These are phyloP conservation scores for Neocrepidodera transversa DNA, from an alignment of 2,888 invertebrate genomes.

Conservation along the genomic window DNA sequence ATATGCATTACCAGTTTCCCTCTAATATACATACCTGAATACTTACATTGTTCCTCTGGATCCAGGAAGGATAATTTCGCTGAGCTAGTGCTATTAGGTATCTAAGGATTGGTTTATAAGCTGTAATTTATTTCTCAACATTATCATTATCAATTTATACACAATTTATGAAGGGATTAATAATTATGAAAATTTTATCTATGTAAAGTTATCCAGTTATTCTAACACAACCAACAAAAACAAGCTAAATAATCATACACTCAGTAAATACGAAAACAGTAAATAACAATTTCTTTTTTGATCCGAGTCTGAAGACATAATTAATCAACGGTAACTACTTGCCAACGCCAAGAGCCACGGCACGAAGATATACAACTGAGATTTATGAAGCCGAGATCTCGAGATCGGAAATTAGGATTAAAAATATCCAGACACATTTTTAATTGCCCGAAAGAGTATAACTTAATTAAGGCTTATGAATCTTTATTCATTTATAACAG, in stretches of 20 bases:
- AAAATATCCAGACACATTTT: neutral
- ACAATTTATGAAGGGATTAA: too few relatives aligned
- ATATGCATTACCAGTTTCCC: conserved; percentile 8
- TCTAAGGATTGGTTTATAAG: too few relatives aligned
- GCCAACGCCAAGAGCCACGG: neutral
- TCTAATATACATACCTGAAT: conserved; percentile 1
- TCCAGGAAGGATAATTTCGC: too few relatives aligned
- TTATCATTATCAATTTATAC: too few relatives aligned
- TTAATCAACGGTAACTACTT: neutral
- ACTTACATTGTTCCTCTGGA: too few relatives aligned
- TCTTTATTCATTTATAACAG: neutral
- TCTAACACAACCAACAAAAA: too few relatives aligned
- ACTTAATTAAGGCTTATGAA: neutral
- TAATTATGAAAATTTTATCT: too few relatives aligned
- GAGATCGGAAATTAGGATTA: neutral
- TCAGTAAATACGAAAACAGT: neutral
- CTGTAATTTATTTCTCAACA: too few relatives aligned
- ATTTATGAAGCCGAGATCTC: neutral
- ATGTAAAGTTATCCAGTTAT: too few relatives aligned
- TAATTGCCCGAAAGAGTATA: neutral
- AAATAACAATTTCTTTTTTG: neutral
- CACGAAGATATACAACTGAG: neutral
- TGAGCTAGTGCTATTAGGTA: too few relatives aligned
- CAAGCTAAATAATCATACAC: neutral
- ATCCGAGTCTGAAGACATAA: neutral